These are phyloP conservation scores for Lutjanus argentimaculatus DNA, from an alignment of 2,797 vertebrate genomes.

Conservation along the genomic window DNA sequence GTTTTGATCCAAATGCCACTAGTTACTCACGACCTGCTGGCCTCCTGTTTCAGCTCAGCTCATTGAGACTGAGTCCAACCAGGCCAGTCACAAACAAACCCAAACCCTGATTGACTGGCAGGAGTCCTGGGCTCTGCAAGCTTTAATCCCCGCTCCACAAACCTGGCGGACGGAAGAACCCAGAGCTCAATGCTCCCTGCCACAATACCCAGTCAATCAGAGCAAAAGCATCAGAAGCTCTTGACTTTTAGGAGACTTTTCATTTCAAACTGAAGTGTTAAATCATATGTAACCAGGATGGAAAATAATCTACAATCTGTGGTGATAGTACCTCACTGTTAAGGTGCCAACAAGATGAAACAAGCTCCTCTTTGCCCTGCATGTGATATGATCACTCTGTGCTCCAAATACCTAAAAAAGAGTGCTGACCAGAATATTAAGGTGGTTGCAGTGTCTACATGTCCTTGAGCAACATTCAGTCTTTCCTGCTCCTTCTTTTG, in stretches of 20 bases:
- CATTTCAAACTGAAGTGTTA: background rate
- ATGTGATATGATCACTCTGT: constrained; percentile 10
- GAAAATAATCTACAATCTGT: background rate
- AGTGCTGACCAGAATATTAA: constrained; percentile 42
- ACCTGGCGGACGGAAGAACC: constrained; percentile 3
- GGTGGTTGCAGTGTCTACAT: constrained; percentile 18
- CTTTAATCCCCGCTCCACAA: constrained; percentile 23
- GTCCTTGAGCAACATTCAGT: constrained; percentile 19
- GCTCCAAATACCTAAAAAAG: constrained; percentile 22
- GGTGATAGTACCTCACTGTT: background rate
- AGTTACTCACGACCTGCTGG: constrained; percentile 56
- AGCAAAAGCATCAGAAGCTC: background rate
- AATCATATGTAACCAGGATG: too few species aligned
- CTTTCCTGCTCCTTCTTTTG: background rate
- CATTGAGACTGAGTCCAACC: constrained; percentile 47
- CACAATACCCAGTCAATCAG: background rate
- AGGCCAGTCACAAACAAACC: constrained; percentile 38
- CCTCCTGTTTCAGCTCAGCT: constrained; percentile 39
- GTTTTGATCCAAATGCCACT: constrained; percentile 56
- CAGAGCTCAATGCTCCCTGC: background rate
- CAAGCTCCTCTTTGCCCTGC: background rate
- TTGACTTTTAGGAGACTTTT: background rate
- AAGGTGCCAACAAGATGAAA: constrained; percentile 25
- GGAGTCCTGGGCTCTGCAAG: constrained; percentile 32
- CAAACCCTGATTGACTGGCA: constrained; percentile 42